Percentiles rank a stretch among this genome's conserved stretches.
Conservation (phyloP, 1,140 invertebrate species). For the Pectinophora gossypiella region DNA sequence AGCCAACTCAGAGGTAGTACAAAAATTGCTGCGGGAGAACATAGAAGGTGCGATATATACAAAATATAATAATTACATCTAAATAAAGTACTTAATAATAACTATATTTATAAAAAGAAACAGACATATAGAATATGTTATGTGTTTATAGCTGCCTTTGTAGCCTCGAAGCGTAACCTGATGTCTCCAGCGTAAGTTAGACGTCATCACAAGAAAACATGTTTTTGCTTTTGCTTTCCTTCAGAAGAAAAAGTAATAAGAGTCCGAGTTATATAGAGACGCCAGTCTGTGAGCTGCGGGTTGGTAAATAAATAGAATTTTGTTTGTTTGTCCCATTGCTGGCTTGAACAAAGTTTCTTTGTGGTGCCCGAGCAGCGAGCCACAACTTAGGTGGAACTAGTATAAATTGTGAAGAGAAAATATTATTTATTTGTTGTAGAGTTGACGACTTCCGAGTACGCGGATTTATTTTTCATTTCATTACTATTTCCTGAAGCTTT, state of each 20-base stretch:
- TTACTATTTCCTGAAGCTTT: no score
- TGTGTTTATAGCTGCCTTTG: no score
- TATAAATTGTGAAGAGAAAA: background rate
- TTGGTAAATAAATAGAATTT: slow-evolving; percentile 42
- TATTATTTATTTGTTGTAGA: slow-evolving; percentile 1
- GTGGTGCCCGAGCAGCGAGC: slow-evolving; percentile 9
- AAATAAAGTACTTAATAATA: no score
- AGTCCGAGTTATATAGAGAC: background rate
- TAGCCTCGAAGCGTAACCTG: no score
- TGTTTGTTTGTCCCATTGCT: slow-evolving; percentile 14
- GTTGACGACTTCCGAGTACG: background rate
- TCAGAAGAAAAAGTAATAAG: background rate
- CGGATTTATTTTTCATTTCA: background rate
- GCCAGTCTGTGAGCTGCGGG: background rate
- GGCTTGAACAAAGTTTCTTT: slow-evolving; percentile 26
- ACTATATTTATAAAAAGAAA: no score
- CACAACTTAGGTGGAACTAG: slow-evolving; percentile 6
- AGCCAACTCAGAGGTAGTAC: no score
- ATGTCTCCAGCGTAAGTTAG: background rate
- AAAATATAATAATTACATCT: no score
- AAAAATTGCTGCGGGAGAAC: no score
- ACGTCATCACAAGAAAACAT: slow-evolving; percentile 2
- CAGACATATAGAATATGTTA: no score
- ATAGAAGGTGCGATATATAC: no score
- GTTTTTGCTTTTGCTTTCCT: slow-evolving; percentile 4